Evolutionary conservation across 2,888 invertebrate genomes (phyloP).

Genomic region (Ectemnius lituratus): DNA sequence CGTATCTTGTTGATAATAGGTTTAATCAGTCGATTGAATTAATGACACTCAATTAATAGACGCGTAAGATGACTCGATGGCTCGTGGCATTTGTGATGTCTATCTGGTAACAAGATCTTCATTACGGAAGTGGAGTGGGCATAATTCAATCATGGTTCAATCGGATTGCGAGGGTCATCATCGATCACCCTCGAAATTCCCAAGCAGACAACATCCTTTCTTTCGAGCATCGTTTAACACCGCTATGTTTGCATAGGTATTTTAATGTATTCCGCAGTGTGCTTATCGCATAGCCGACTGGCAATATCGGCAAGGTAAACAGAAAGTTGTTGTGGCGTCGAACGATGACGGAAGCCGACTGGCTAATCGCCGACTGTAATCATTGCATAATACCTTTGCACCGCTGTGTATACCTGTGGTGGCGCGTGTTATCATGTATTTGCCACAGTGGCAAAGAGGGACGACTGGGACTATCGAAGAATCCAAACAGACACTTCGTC

Average conservation of each 20-base stretch:
- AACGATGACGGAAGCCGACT: conserved; percentile 13
- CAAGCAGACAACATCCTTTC: too few species aligned
- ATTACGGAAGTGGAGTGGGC: neutral
- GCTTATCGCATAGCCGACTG: neutral
- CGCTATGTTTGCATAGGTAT: neutral
- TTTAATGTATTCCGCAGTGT: neutral
- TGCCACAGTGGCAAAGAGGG: neutral
- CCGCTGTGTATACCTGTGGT: too few species aligned
- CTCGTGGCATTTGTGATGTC: conserved; percentile 2
- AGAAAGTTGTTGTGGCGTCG: conserved; percentile 5
- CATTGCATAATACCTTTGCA: conserved; percentile 4
- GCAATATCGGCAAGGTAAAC: conserved; percentile 15
- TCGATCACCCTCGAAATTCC: too few species aligned
- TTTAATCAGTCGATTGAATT: conserved; percentile 37
- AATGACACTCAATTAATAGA: conserved; percentile 38
- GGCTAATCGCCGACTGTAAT: neutral
- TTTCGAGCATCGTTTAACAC: too few species aligned
- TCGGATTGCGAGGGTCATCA: too few species aligned
- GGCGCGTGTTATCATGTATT: neutral
- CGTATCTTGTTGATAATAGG: conserved; percentile 1
- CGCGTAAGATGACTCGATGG: conserved; percentile 17
- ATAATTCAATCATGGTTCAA: too few species aligned
- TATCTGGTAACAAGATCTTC: conserved; percentile 19
- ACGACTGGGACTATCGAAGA: neutral
- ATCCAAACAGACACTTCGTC: neutral